These are phyloP conservation scores for Siniperca scherzeri DNA, from an alignment of 2,797 vertebrate species.

Conservation along the genomic window DNA sequence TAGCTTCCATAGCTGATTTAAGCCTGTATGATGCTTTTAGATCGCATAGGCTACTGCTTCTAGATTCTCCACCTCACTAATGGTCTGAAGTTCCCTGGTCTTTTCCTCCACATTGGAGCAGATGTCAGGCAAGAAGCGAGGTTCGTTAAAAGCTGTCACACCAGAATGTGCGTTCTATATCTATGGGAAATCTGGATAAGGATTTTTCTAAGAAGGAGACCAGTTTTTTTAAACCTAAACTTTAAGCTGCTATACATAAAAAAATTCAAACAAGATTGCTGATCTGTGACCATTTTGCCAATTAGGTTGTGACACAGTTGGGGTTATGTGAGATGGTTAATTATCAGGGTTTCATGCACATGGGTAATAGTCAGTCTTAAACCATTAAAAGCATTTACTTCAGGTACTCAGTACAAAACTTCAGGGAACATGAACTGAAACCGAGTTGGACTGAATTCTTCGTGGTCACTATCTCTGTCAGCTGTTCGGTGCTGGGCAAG, in stretches of 20 bases:
- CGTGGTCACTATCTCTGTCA: background rate
- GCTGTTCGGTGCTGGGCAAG: background rate
- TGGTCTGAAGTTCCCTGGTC: slow-evolving; percentile 26
- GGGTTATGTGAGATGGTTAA: slow-evolving; percentile 10
- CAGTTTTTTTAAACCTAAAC: background rate
- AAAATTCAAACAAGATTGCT: background rate
- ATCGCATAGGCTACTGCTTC: slow-evolving; percentile 2
- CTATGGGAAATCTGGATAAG: background rate
- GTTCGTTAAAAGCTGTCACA: slow-evolving; percentile 53
- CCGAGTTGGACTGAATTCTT: background rate
- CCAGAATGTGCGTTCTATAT: background rate
- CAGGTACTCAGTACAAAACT: background rate
- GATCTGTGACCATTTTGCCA: slow-evolving; percentile 24
- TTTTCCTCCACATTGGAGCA: slow-evolving; percentile 29
- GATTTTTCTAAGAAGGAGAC: background rate
- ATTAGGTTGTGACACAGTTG: slow-evolving; percentile 12
- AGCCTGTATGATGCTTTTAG: slow-evolving; percentile 46
- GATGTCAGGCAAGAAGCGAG: slow-evolving; percentile 22
- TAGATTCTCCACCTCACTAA: slow-evolving; percentile 40
- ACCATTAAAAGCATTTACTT: slow-evolving; percentile 19
- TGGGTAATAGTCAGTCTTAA: background rate
- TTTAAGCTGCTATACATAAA: background rate
- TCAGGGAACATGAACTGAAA: background rate
- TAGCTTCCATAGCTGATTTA: slow-evolving; percentile 50
- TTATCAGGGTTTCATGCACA: slow-evolving; percentile 37